phyloP scores from a whole-genome alignment of 2,797 vertebrate species.

The Aphelocoma californica region DNA sequence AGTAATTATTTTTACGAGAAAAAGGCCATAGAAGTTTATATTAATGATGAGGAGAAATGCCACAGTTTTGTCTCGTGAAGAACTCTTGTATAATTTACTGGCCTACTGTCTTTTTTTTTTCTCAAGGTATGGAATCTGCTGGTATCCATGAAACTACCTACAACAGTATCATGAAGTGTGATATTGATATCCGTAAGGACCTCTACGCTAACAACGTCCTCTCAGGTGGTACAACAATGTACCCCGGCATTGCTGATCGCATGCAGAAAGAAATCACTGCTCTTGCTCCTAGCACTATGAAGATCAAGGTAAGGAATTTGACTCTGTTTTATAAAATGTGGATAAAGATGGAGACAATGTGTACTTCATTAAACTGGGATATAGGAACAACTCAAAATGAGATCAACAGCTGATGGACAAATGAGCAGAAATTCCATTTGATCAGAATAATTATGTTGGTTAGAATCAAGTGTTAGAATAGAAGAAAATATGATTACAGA shows the following conservation, averaged over 20 bases:
- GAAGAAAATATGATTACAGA: neutral
- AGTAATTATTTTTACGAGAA: neutral
- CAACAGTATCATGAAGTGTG: conserved; percentile 99
- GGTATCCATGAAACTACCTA: conserved; percentile 99
- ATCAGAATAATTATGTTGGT: neutral
- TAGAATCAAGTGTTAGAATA: neutral
- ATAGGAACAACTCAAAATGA: neutral
- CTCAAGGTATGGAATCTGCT: conserved; percentile 97
- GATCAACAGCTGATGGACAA: neutral
- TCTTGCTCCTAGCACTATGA: conserved; percentile 93
- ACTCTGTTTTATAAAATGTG: neutral
- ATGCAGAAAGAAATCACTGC: conserved; percentile 97
- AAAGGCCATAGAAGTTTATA: neutral
- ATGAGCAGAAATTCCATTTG: neutral
- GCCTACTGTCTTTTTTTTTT: neutral
- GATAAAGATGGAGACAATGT: neutral
- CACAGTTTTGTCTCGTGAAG: neutral
- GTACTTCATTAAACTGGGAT: neutral
- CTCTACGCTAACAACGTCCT: conserved; percentile 93
- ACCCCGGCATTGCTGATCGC: conserved; percentile 92
- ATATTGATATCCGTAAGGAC: conserved; percentile 96
- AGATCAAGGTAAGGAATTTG: conserved; percentile 88
- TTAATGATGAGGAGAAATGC: neutral
- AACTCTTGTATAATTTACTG: conserved; percentile 12
- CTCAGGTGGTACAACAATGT: conserved; percentile 93